These are phyloP conservation scores for Hippocampus abdominalis DNA, from an alignment of 2,113 vertebrate species.

Conservation along the genomic window DNA sequence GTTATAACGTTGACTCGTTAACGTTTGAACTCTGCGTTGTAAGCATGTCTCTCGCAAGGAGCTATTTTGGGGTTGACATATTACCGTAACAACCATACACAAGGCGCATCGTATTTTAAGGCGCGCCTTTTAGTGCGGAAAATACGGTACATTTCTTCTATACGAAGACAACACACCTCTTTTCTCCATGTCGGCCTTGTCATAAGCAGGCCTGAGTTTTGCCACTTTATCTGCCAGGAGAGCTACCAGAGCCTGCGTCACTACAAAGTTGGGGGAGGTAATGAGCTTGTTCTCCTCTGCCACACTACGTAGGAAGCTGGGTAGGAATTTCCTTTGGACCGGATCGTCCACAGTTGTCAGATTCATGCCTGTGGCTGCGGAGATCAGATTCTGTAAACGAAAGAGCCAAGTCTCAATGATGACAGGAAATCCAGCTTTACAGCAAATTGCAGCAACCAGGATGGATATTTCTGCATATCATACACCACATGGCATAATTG, in stretches of 20 bases:
- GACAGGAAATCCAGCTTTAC: not conserved
- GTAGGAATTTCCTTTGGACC: conserved; percentile 93
- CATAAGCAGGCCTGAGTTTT: conserved; percentile 84
- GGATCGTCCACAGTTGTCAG: conserved; percentile 95
- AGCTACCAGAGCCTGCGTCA: conserved; percentile 95
- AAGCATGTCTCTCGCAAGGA: no score
- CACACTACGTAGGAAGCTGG: conserved; percentile 90
- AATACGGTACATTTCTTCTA: not conserved
- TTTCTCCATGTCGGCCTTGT: conserved; percentile 92
- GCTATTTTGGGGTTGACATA: no score
- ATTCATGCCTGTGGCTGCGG: conserved; percentile 95
- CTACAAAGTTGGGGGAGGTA: conserved; percentile 95
- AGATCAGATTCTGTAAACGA: conserved; percentile 87
- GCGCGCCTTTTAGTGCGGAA: no score
- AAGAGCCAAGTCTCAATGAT: not conserved
- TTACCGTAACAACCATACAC: no score
- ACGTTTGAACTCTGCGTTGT: no score
- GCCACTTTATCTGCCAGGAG: conserved; percentile 94
- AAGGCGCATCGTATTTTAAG: no score
- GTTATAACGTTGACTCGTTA: no score
- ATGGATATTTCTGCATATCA: not conserved
- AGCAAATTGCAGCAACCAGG: not conserved
- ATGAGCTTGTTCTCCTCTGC: conserved; percentile 97
- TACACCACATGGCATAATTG: not conserved
- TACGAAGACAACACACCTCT: conserved; percentile 76